Percentiles rank a stretch among this genome's conserved stretches.
Conservation (phyloP, 2,113 vertebrate species). For the Dendrocopos noguchii region DNA sequence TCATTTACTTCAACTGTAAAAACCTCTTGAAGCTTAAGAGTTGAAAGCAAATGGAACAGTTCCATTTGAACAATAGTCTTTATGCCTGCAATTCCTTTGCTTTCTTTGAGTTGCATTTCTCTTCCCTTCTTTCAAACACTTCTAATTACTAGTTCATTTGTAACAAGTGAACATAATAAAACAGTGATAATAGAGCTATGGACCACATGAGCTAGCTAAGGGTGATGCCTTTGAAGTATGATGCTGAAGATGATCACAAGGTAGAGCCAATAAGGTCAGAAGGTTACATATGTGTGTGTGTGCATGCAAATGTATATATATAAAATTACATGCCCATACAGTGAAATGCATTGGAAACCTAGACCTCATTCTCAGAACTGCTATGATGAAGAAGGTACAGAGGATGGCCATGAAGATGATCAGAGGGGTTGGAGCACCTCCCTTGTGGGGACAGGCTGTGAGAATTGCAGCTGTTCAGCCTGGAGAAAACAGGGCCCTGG, state of each 20-base stretch:
- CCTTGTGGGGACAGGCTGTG: too few species aligned
- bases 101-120: not conserved
- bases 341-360: not conserved
- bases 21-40: not conserved
- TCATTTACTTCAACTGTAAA: not conserved
- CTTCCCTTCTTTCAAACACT: not conserved
- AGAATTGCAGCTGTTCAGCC: too few species aligned
- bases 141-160: not conserved
- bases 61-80: not conserved
- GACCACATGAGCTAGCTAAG: not conserved
- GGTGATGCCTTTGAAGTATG: not conserved
- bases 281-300: not conserved
- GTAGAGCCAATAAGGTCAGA: not conserved
- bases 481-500: too few species aligned
- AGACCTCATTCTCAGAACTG: not conserved
- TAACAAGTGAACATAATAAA: not conserved
- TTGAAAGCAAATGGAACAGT: not conserved
- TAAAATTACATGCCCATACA: not conserved
- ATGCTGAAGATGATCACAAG: not conserved
- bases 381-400: not conserved
- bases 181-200: not conserved
- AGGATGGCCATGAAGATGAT: too few species aligned
- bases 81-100: not conserved
- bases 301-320: not conserved
- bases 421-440: too few species aligned